Conservation (phyloP, 2,113 vertebrate species). For the Glaucidium brasilianum region DNA sequence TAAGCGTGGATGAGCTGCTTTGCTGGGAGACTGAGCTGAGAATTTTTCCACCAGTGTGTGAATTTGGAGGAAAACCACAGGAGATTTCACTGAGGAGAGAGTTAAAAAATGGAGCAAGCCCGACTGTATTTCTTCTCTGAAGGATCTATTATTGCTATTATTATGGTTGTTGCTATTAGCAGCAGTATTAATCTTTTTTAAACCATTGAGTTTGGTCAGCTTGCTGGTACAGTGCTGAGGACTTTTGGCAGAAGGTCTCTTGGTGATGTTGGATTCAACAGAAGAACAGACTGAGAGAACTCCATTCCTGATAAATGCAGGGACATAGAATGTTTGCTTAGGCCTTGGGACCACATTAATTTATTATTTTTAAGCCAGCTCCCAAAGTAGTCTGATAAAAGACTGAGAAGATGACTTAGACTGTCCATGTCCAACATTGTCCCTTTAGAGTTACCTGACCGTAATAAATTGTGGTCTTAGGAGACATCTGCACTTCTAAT, state of each 20-base stretch:
- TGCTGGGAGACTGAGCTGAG: neutral
- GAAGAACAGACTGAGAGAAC: neutral
- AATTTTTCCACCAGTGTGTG: neutral
- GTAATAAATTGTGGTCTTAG: neutral
- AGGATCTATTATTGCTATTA: neutral
- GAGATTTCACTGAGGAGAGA: neutral
- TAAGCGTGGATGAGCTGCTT: conserved; percentile 10
- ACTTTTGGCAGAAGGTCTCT: neutral
- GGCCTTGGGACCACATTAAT: neutral
- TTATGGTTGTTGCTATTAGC: neutral
- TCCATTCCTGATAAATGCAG: neutral
- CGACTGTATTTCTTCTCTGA: neutral
- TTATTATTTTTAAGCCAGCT: neutral
- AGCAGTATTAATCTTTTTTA: neutral
- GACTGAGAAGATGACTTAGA: neutral
- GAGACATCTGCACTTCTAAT: neutral
- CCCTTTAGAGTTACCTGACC: neutral
- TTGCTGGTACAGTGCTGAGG: neutral
- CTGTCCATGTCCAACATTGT: neutral
- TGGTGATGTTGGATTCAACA: neutral
- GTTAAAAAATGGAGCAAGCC: neutral
- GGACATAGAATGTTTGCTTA: neutral
- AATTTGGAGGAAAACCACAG: neutral
- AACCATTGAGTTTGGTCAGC: neutral
- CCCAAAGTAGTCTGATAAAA: neutral